These are phyloP conservation scores for Mustela erminea DNA, from an alignment of 2,797 vertebrate genomes.

Conservation along the genomic window DNA sequence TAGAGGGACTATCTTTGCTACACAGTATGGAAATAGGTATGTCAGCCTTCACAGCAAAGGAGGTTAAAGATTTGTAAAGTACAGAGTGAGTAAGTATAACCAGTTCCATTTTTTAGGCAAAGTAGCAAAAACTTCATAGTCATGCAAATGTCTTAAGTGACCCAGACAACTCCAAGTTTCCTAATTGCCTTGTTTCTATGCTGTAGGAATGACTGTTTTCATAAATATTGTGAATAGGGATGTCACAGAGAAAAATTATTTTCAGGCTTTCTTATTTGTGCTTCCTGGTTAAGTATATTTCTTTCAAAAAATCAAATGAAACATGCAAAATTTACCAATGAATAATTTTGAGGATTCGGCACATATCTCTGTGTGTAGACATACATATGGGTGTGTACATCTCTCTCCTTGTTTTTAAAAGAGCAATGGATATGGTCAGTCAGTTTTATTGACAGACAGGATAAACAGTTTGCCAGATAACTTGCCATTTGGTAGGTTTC, in stretches of 20 bases:
- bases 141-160: not conserved
- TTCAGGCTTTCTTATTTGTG: not conserved
- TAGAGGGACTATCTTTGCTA: not conserved
- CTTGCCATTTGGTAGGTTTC: not conserved
- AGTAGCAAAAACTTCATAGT: not conserved
- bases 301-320: not conserved
- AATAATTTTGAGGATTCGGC: not conserved
- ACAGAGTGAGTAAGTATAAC: slow-evolving; percentile 2
- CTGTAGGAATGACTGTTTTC: not conserved
- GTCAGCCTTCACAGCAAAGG: not conserved
- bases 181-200: not conserved
- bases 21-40: not conserved
- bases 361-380: not conserved
- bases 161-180: not conserved
- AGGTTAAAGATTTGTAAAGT: not conserved
- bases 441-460: not conserved
- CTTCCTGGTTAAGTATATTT: not conserved
- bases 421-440: not conserved
- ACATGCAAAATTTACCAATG: not conserved
- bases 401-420: not conserved
- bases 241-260: not conserved
- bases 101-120: not conserved
- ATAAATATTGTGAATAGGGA: not conserved
- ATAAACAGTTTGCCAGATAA: not conserved
- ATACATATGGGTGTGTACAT: not conserved